These are phyloP conservation scores for Sinelater perroti DNA, from an alignment of 2,888 invertebrate genomes.

Conservation along the genomic window DNA sequence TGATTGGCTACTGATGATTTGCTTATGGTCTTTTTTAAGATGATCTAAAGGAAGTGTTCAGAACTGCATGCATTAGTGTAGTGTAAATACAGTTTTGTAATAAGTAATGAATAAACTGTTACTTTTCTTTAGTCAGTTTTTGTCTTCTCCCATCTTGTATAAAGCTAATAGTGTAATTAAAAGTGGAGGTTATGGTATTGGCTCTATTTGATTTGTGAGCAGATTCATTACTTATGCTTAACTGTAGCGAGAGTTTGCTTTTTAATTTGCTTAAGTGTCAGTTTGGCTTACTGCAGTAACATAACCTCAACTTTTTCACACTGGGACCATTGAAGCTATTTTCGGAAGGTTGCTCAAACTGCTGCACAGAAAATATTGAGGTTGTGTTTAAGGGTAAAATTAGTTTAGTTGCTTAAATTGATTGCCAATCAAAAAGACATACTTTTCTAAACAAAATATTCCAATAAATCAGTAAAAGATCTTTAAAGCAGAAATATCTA, in stretches of 20 bases:
- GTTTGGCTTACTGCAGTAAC: neutral
- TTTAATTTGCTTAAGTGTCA: no score
- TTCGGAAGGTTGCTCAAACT: no score
- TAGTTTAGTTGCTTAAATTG: no score
- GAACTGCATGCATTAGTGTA: slow-evolving; percentile 2
- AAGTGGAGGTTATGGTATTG: neutral
- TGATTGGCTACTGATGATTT: neutral
- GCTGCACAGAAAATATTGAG: no score
- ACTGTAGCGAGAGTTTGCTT: slow-evolving; percentile 8
- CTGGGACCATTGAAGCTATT: no score
- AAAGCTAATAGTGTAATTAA: no score
- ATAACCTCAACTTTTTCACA: slow-evolving; percentile 5
- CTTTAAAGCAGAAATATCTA: no score
- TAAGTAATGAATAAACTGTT: slow-evolving; percentile 27
- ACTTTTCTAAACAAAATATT: no score
- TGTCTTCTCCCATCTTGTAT: no score
- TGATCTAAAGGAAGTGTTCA: slow-evolving; percentile 12
- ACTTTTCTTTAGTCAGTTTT: slow-evolving; percentile 6
- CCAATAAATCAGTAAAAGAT: no score
- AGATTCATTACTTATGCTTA: slow-evolving; percentile 23
- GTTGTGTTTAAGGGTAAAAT: no score
- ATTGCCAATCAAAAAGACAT: no score
- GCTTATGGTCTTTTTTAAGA: neutral
- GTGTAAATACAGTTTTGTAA: slow-evolving; percentile 26
- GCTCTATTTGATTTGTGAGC: neutral